Evolutionary conservation across 2,888 invertebrate genomes (phyloP).

Genomic region (Lacanobia oleracea): DNA sequence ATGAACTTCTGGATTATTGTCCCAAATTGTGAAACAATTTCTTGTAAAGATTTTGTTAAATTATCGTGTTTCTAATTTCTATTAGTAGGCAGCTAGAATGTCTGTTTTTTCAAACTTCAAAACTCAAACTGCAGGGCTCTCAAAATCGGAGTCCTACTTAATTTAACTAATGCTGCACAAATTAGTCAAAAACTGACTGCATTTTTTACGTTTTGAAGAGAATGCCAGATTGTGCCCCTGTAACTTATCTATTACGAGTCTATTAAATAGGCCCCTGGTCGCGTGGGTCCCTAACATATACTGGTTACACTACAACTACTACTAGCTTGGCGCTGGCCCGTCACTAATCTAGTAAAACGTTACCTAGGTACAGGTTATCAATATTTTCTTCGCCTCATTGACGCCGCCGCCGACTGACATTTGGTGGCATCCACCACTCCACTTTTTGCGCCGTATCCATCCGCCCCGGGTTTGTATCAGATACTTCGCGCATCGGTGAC

Average conservation of each 20-base stretch:
- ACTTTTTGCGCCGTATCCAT: conserved; percentile 36
- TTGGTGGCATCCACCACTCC: conserved; percentile 10
- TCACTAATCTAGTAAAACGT: neutral
- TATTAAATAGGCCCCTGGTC: too few relatives aligned
- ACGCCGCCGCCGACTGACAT: conserved; percentile 9
- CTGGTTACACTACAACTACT: neutral
- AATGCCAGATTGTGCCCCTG: too few relatives aligned
- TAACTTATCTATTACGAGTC: too few relatives aligned
- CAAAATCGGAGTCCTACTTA: neutral
- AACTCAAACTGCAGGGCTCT: neutral
- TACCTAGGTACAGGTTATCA: neutral
- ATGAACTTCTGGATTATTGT: neutral
- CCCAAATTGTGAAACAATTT: neutral
- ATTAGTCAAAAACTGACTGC: neutral
- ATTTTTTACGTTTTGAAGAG: too few relatives aligned
- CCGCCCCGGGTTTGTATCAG: conserved; percentile 18
- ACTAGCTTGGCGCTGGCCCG: neutral
- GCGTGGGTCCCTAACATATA: neutral
- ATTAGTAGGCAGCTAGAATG: too few relatives aligned
- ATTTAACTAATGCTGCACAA: too few relatives aligned
- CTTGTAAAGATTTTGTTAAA: too few relatives aligned
- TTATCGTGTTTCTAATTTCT: too few relatives aligned
- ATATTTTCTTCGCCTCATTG: neutral
- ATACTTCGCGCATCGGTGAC: conserved; percentile 47
- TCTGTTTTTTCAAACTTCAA: neutral